Base-by-base conservation (phyloP, 2,797 vertebrate species). In the Macropus fuliginosus region DNA sequence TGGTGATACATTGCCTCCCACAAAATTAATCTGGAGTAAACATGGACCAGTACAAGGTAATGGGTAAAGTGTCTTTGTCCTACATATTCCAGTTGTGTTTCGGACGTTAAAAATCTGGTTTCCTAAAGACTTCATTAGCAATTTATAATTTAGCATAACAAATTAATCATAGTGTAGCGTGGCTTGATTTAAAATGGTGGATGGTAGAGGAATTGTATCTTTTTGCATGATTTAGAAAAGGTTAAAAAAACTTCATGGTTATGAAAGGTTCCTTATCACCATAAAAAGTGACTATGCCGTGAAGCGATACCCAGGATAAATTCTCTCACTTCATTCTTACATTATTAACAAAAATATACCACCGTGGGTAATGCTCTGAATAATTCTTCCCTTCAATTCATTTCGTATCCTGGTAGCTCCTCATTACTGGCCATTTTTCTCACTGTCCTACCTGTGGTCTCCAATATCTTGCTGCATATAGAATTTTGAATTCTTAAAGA, bases 181-280 rank as follows among this genome's bases (percentile, higher is more conserved):
- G 8, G 18, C 34, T 31, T 46, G 3, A 3, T 91, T 87, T 89
- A 50, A 55, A 95, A 93, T 21, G 12, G 21, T 56, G 55, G 92
- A 56, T 52, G 9, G 24, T 62, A 4, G 0, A 27, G 74, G 27
- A 87, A 87, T 87, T 50, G 40, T 27, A 87, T 92, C 11, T 54
- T 87, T 87, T 81, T 21, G 46, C 46, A n/a, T 91, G 28, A 62
- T 55, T 54, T 46, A 57, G 93, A 94, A 28, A 59, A 90, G 11
- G 56, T 89, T 5, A 57, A 57, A 96, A 92, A 87, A 92, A 55
- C 55, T 74, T 92, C 4, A 56, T 46, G 46, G 40, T 18, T 87
- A 28, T 81, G 50, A 96, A 92, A 93, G 34, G 52, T 50, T 87
- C 21, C 27, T 9, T 87, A 87, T 87, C 74, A 87, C 74, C 21